These are phyloP conservation scores for Bombus waltoni DNA, from an alignment of 1,140 invertebrate species.

Conservation along the genomic window DNA sequence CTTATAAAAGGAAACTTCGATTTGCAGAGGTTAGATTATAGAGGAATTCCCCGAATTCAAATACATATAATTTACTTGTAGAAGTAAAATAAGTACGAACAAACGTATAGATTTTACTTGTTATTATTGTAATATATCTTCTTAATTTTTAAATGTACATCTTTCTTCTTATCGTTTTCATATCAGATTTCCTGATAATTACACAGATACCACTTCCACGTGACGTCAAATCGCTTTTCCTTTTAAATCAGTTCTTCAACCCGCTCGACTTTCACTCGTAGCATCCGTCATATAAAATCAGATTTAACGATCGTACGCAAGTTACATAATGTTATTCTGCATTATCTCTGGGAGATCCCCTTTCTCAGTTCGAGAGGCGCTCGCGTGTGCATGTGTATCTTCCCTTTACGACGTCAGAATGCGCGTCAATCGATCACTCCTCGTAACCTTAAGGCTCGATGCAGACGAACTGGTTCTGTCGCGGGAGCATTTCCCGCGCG, in stretches of 20 bases:
- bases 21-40: too few relatives aligned
- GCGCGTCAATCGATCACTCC: background rate
- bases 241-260: slow-evolving; percentile 38
- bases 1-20: too few relatives aligned
- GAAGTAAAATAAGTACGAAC: too few relatives aligned
- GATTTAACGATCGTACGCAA: slow-evolving; percentile 43
- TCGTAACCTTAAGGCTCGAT: background rate
- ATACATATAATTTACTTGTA: too few relatives aligned
- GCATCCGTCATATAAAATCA: slow-evolving; percentile 45
- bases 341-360: slow-evolving; percentile 8
- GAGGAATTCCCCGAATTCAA: too few relatives aligned
- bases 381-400: background rate
- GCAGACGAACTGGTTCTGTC: background rate
- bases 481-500: background rate
- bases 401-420: slow-evolving; percentile 25
- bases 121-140: background rate
- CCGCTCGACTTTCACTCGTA: slow-evolving; percentile 57
- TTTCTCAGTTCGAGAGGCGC: background rate
- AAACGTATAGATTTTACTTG: background rate
- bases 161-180: too few relatives aligned
- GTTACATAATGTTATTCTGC: slow-evolving; percentile 49
- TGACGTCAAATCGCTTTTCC: slow-evolving; percentile 7
- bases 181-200: background rate
- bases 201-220: slow-evolving; percentile 5
- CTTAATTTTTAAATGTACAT: background rate